A percentile compares a stretch with the other conserved stretches of the same genome.
phyloP scores from a whole-genome alignment of 2,888 invertebrate species.

The Allacma fusca region DNA sequence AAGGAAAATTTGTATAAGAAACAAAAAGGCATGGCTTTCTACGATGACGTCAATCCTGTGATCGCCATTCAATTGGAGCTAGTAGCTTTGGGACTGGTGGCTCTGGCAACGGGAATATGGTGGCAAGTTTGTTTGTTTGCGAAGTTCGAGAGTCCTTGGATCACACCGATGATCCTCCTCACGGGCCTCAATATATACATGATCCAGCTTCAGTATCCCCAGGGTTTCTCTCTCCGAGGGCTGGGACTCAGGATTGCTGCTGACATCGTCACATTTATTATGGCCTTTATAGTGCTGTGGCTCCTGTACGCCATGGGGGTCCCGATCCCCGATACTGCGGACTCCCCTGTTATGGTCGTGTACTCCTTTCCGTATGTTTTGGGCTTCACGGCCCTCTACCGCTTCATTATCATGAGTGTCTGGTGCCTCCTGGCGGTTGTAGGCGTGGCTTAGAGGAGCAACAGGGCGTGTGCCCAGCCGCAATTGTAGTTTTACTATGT shows the following conservation, averaged over 20 bases:
- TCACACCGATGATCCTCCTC: not conserved
- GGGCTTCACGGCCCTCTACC: not conserved
- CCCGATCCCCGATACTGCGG: not conserved
- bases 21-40: no score
- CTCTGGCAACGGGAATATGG: not conserved
- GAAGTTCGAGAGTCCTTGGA: not conserved
- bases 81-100: not conserved
- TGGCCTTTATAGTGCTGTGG: not conserved
- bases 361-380: not conserved
- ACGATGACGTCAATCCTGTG: no score
- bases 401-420: not conserved
- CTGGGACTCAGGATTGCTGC: not conserved
- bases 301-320: not conserved
- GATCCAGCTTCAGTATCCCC: not conserved
- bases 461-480: no score
- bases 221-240: not conserved
- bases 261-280: not conserved
- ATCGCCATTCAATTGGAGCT: not conserved
- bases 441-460: no score
- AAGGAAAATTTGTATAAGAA: no score
- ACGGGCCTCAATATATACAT: not conserved
- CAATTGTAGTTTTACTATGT: no score
- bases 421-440: no score
- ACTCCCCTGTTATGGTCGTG: not conserved
- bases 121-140: slow-evolving; percentile 14